A percentile compares a stretch with the other conserved stretches of the same genome.
Conservation (phyloP, 2,888 invertebrate genomes). For the Folsomia candida region DNA sequence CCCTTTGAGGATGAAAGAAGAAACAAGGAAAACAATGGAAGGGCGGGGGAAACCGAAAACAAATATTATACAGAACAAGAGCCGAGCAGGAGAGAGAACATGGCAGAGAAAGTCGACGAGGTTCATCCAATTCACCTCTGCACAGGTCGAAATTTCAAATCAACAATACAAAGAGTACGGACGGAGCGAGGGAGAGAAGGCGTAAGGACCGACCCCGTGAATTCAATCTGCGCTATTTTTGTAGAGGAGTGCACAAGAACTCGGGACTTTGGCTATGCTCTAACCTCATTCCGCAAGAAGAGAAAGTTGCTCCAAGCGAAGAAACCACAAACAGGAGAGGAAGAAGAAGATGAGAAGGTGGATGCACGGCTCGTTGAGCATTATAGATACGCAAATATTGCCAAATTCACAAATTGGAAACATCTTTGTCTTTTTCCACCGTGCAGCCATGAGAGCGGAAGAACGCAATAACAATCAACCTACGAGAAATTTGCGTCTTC, state of each 20-base stretch:
- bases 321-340: neutral
- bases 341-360: too few species aligned
- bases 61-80: slow-evolving; percentile 6
- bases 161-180: neutral
- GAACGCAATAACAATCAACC: slow-evolving; percentile 1
- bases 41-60: neutral
- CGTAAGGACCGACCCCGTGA: neutral
- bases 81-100: neutral
- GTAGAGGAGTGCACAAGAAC: too few species aligned
- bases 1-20: slow-evolving; percentile 9
- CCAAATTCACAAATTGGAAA: slow-evolving; percentile 8
- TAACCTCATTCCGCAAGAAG: neutral
- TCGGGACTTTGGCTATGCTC: neutral
- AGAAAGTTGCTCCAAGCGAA: neutral
- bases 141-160: neutral
- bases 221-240: neutral
- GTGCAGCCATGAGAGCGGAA: neutral
- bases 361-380: neutral
- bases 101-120: neutral
- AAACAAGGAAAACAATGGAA: neutral
- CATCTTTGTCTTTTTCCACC: neutral
- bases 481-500: neutral
- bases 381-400: slow-evolving; percentile 3
- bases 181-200: neutral
- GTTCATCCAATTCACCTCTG: neutral